Base-by-base conservation (phyloP, 2,888 invertebrate species). In the Synanthedon vespiformis region DNA sequence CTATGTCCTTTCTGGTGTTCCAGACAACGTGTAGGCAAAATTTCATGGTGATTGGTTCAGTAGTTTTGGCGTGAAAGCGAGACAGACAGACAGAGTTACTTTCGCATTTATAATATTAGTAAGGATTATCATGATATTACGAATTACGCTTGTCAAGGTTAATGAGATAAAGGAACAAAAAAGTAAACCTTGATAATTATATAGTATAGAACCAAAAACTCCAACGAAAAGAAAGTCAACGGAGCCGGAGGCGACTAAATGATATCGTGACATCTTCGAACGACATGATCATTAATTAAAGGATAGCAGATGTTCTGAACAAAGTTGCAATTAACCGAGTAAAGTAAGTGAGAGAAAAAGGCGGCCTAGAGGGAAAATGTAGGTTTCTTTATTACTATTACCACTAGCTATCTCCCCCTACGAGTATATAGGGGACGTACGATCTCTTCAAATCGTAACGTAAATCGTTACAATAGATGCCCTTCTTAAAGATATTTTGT, bases 211-310 rank as follows among this genome's bases (percentile, higher is more conserved):
- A 44, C n/a, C 44, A 44, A 44, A 44, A 44, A 6, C 13, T 44
- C 10, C 10, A 44, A 44, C 13, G 44, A 44, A 44, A 14, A 13
- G 11, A 13, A 44, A 13, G 44, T 44, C 44, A 44, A 44, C 34
- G 34, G 34, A 10, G 13, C 47, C 34, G 22, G 47, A 50, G 48
- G 34, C 14, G 34, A 40, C 48, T 41, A 49, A 48, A 52, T 53
- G 53, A 52, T 55, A 55, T 50, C 51, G 44, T 52, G 44, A 54
- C 52, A 54, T 63, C 58, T 62, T 53, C 54, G 58, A 49, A 64
- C 64, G 62, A 69, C 70, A 64, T 65, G 64, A 61, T 69, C 72
- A 81, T 82, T 82, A 80, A 82, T 81, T 81, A 80, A 74, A 72
- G 66, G 71, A 73, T 70, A 74, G 73, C 82, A 80, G 80, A 75